phyloP scores from a whole-genome alignment of 2,113 vertebrate species.

The Cynopterus brachyotis region DNA sequence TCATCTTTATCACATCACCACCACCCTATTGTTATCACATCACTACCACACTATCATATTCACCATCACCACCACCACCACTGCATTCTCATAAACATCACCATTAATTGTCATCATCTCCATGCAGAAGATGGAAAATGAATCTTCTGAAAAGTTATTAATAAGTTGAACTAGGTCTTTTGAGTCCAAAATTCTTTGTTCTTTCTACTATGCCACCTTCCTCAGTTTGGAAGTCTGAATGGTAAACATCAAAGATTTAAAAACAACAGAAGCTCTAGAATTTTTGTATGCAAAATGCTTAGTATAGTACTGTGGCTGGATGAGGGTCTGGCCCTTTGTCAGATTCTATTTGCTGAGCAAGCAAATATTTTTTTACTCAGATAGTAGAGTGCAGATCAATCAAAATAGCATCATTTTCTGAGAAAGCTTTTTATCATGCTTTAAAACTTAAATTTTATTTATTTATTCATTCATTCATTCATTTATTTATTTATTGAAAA shows the following conservation, averaged over 20 bases:
- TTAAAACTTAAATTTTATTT: background rate
- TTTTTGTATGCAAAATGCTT: background rate
- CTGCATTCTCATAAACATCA: background rate
- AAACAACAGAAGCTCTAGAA: background rate
- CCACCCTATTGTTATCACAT: background rate
- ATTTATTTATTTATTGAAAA: too few relatives aligned
- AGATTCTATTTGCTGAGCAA: background rate
- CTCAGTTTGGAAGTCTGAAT: background rate
- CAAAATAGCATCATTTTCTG: background rate
- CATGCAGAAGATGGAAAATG: background rate
- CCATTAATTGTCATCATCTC: background rate
- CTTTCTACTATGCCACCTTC: background rate
- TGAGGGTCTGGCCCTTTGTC: background rate
- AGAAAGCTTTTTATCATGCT: background rate
- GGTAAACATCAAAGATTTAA: background rate
- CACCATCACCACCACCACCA: background rate
- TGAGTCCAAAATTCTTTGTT: background rate
- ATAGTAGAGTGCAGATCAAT: background rate
- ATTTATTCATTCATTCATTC: too few relatives aligned
- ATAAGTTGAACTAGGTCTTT: background rate
- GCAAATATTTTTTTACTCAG: background rate
- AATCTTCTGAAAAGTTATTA: background rate
- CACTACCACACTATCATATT: background rate
- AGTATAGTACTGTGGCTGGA: background rate
- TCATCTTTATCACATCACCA: fast-evolving